These are phyloP conservation scores for Hylia prasina DNA, from an alignment of 2,113 vertebrate species.

Conservation along the genomic window DNA sequence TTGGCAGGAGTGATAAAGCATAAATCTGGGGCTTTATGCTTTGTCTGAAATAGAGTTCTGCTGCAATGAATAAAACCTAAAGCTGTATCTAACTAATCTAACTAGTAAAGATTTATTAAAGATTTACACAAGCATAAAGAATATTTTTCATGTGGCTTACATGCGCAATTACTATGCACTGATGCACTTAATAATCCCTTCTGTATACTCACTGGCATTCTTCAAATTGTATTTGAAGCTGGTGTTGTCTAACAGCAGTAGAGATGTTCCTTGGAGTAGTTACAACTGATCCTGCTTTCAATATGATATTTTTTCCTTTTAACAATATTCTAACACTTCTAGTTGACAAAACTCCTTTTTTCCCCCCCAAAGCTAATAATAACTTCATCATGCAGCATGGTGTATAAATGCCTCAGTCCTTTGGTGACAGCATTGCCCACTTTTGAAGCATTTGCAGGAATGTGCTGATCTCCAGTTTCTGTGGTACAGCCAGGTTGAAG, in stretches of 20 bases:
- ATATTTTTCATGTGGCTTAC: not conserved
- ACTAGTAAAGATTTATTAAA: not conserved
- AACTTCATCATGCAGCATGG: not conserved
- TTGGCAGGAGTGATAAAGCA: not conserved
- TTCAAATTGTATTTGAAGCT: not conserved
- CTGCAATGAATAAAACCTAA: not conserved
- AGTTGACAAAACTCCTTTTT: not conserved
- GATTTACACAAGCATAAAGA: not conserved
- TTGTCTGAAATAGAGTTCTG: not conserved
- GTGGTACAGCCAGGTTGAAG: not conserved
- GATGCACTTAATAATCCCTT: not conserved
- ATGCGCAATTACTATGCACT: not conserved
- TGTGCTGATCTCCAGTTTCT: not conserved
- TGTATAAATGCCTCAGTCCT: not conserved
- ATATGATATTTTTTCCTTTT: not conserved
- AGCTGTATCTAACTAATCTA: not conserved
- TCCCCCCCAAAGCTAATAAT: accelerated
- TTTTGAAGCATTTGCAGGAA: not conserved
- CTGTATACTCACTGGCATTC: not conserved
- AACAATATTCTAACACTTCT: not conserved
- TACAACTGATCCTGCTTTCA: not conserved
- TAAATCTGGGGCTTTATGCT: not conserved
- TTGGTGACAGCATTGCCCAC: not conserved
- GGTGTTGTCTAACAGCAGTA: not conserved
- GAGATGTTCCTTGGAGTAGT: not conserved